These are phyloP conservation scores for Tyrannus savana DNA, from an alignment of 2,113 vertebrate genomes.

Conservation along the genomic window DNA sequence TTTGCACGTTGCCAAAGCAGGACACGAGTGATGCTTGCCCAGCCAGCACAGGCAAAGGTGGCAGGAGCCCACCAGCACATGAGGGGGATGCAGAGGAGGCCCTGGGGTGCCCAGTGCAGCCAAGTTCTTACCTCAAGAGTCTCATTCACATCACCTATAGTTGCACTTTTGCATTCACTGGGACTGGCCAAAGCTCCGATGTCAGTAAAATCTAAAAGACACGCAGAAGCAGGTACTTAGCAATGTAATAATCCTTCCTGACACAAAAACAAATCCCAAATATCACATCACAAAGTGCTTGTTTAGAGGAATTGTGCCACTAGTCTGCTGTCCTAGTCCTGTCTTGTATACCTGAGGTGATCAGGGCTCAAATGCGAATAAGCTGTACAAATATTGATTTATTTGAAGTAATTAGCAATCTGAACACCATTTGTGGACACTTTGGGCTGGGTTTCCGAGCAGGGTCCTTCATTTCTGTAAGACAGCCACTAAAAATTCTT, in stretches of 20 bases:
- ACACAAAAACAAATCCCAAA: background rate
- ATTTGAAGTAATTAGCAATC: background rate
- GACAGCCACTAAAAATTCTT: background rate
- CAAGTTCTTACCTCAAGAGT: background rate
- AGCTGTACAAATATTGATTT: background rate
- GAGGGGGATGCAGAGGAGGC: background rate
- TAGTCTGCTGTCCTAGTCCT: background rate
- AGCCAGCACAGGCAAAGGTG: fast-evolving
- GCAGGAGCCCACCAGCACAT: background rate
- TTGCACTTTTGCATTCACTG: background rate
- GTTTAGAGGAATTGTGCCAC: background rate
- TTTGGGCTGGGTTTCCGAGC: fast-evolving
- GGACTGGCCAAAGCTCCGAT: fast-evolving
- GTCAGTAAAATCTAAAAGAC: background rate
- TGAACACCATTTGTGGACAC: fast-evolving
- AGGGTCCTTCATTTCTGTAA: background rate
- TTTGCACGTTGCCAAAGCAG: background rate
- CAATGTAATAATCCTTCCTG: background rate
- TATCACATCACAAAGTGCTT: fast-evolving
- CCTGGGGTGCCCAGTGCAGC: fast-evolving
- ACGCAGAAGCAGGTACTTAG: background rate
- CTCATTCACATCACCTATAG: background rate
- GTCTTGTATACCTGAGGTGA: background rate
- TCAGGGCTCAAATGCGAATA: background rate
- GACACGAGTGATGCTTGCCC: fast-evolving